Evolutionary conservation across 2,797 vertebrate species (phyloP).

Genomic region (Phataginus tetradactyla): DNA sequence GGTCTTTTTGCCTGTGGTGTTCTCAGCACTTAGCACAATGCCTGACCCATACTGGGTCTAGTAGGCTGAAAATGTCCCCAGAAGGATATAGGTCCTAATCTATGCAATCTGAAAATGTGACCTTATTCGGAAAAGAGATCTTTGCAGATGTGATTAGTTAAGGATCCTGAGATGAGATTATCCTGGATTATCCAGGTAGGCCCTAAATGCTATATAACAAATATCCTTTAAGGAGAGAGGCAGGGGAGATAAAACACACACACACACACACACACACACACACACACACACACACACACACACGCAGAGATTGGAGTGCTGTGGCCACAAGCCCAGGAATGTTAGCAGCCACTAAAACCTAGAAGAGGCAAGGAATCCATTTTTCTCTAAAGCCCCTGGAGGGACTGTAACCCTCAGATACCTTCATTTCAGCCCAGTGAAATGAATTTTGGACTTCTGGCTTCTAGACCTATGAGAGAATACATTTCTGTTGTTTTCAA

Average conservation of each 20-base stretch:
- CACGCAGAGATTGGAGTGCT: background rate
- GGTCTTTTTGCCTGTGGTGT: background rate
- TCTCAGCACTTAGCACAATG: background rate
- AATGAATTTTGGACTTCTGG: background rate
- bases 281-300: no score
- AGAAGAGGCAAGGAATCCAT: background rate
- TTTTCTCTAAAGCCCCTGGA: background rate
- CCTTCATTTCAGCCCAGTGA: background rate
- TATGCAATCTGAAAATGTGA: background rate
- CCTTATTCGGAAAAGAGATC: background rate
- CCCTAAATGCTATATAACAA: background rate
- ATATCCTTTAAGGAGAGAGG: background rate
- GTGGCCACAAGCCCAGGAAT: background rate
- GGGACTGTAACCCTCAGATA: background rate
- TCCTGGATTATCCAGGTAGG: background rate
- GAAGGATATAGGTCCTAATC: background rate
- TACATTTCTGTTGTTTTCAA: background rate
- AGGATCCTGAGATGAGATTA: background rate
- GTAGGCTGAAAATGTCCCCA: background rate
- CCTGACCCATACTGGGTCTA: background rate
- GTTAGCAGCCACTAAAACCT: background rate
- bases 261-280: background rate
- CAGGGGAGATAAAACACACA: background rate
- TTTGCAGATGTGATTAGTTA: background rate
- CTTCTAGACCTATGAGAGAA: background rate